Percentiles rank a stretch among this genome's conserved stretches.
Evolutionary conservation across 2,888 invertebrate species (phyloP).

Genomic region (Chesias legatella): DNA sequence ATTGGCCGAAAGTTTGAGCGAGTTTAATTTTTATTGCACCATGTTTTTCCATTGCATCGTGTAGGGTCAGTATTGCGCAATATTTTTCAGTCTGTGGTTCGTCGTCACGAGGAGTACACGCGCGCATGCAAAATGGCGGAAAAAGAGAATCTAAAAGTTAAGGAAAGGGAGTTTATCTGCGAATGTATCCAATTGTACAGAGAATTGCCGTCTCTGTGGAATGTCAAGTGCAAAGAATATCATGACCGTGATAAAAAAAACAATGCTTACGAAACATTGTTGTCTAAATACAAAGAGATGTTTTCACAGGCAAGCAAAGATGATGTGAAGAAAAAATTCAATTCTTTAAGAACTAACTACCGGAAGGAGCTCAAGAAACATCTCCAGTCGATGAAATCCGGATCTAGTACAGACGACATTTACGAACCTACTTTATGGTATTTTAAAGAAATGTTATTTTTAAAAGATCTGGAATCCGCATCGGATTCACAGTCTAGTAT

Average conservation of each 20-base stretch:
- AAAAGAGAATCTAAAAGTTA: constrained; percentile 5
- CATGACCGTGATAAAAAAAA: constrained; percentile 16
- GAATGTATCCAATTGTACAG: constrained; percentile 20
- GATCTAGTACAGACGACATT: constrained; percentile 14
- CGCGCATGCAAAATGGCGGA: constrained; percentile 5
- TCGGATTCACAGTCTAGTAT: constrained; percentile 7
- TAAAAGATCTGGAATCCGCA: constrained; percentile 18
- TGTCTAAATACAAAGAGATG: constrained; percentile 28
- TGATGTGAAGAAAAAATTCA: constrained; percentile 33
- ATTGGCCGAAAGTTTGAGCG: constrained; percentile 16
- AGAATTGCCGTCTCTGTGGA: constrained; percentile 14
- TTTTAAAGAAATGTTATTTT: too few species aligned
- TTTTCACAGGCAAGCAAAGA: constrained; percentile 24
- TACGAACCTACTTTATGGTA: constrained; percentile 28
- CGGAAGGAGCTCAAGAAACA: constrained; percentile 31
- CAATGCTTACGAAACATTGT: constrained; percentile 22
- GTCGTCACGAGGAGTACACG: neutral
- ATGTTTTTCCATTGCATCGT: constrained; percentile 8
- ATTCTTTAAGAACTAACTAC: constrained; percentile 32
- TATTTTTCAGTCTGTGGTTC: constrained; percentile 5
- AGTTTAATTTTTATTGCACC: constrained; percentile 18
- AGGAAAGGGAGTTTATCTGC: constrained; percentile 13
- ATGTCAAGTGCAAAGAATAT: constrained; percentile 19
- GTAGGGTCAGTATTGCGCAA: too few species aligned
- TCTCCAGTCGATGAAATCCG: constrained; percentile 21